Percentiles rank a stretch among this genome's conserved stretches.
These are phyloP conservation scores for Antedon mediterranea DNA, from an alignment of 53 echinoderm and acorn worm species.

Conservation along the genomic window DNA sequence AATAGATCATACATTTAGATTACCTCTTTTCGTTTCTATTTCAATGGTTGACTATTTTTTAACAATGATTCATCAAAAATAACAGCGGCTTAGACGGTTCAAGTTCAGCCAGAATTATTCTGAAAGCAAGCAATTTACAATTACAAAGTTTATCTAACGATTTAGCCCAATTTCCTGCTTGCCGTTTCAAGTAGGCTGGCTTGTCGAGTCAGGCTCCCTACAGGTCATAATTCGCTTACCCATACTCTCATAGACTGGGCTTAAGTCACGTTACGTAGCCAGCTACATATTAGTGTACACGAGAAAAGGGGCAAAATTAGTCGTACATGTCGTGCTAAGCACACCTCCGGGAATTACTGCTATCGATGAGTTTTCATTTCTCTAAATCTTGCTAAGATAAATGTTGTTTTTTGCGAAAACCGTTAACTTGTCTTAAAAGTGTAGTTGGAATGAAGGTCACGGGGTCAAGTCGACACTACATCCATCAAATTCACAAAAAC, in stretches of 20 bases:
- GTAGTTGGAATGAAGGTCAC: background rate
- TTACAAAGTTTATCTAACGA: conserved; percentile 1
- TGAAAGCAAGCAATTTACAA: background rate
- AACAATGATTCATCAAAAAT: background rate
- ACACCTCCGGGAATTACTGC: background rate
- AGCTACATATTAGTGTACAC: background rate
- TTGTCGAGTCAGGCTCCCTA: background rate
- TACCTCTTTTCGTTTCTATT: background rate
- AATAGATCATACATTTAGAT: too few species aligned
- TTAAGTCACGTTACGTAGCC: background rate
- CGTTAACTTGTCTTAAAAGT: background rate
- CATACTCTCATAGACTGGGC: background rate
- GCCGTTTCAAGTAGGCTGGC: background rate
- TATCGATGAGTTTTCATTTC: background rate
- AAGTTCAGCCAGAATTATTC: background rate
- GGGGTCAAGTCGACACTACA: background rate
- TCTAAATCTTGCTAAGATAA: background rate
- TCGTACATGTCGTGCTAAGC: background rate
- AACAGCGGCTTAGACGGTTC: background rate
- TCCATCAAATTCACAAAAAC: background rate
- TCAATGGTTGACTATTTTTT: background rate
- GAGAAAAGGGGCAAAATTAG: background rate
- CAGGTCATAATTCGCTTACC: background rate
- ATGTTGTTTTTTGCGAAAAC: background rate
- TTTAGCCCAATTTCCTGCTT: conserved; percentile 1